A percentile compares a stretch with the other conserved stretches of the same genome.
These are phyloP conservation scores for Cheilosia variabilis DNA, from an alignment of 2,888 invertebrate genomes.

Conservation along the genomic window DNA sequence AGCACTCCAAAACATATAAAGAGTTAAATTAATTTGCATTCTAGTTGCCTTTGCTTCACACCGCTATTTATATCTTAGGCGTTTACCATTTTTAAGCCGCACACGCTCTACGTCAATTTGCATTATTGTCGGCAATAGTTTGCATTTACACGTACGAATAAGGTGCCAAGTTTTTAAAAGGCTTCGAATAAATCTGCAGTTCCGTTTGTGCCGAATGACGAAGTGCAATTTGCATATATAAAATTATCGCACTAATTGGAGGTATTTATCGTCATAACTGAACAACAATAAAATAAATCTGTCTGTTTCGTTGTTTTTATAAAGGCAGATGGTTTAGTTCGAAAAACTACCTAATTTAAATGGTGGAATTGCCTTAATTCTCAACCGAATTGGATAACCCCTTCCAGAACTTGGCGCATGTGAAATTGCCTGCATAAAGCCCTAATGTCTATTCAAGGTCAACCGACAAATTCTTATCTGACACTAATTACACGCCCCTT, in stretches of 20 bases:
- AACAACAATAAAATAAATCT: not conserved
- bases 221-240: slow-evolving; percentile 24
- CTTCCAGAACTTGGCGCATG: too few species aligned
- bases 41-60: slow-evolving; percentile 10
- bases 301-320: too few species aligned
- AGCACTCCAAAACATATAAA: too few species aligned
- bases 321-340: too few species aligned
- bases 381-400: too few species aligned
- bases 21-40: slow-evolving; percentile 6
- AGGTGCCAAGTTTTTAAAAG: slow-evolving; percentile 5
- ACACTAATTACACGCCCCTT: not conserved
- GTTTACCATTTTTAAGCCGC: not conserved
- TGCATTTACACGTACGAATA: slow-evolving; percentile 13
- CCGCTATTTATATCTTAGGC: slow-evolving; percentile 14
- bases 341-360: too few species aligned
- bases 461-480: slow-evolving; percentile 2
- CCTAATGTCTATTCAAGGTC: too few species aligned
- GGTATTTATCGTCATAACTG: not conserved
- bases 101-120: slow-evolving; percentile 3
- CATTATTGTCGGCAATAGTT: slow-evolving; percentile 12
- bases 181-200: slow-evolving; percentile 1
- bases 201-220: not conserved
- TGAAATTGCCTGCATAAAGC: too few species aligned
- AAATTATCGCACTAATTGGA: not conserved
- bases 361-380: too few species aligned